Conservation (phyloP, 92 coral and sea anemone species). For the Palythoa caribaeorum region DNA sequence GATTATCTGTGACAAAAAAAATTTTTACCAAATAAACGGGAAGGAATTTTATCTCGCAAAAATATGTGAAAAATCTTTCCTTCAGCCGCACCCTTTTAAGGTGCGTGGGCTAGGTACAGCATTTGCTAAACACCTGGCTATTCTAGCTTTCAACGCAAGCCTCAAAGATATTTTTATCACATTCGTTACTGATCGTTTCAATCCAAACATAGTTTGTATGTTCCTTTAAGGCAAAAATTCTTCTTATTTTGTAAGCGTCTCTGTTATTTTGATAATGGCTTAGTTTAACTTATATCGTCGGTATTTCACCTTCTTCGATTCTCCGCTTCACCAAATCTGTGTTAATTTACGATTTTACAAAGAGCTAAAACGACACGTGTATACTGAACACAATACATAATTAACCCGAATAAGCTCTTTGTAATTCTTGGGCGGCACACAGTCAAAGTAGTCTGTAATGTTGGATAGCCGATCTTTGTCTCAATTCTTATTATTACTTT, state of each 20-base stretch:
- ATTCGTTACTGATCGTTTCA: neutral
- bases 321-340: neutral
- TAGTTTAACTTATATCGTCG: neutral
- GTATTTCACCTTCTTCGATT: neutral
- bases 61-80: neutral
- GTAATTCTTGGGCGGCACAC: constrained; percentile 23
- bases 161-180: constrained; percentile 7
- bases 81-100: constrained; percentile 3
- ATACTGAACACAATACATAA: neutral
- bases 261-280: neutral
- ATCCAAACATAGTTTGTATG: neutral
- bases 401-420: constrained; percentile 2
- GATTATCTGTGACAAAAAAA: neutral
- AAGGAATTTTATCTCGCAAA: neutral
- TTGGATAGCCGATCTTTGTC: constrained; percentile 9
- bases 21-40: neutral
- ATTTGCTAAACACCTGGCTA: constrained; percentile 27
- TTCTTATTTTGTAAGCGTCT: neutral
- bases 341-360: neutral
- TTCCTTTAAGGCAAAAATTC: neutral
- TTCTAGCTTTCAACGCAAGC: constrained; percentile 23
- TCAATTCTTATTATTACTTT: neutral
- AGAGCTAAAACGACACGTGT: constrained; percentile 16
- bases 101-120: neutral
- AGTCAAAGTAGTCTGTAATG: constrained; percentile 2